Conservation (phyloP, 1,140 invertebrate species). For the Drosophila jambulina region DNA sequence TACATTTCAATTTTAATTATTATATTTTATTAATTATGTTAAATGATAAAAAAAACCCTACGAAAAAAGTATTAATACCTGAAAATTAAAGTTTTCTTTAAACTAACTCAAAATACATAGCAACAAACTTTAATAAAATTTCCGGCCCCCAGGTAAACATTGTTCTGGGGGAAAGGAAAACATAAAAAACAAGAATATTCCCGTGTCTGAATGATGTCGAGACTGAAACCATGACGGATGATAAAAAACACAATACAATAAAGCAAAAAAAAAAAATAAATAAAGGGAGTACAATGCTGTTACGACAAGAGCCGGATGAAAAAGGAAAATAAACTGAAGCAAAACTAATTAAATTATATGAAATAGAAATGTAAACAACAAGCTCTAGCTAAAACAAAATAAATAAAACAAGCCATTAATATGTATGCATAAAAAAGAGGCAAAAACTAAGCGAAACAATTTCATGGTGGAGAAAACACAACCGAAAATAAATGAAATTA, state of each 20-base stretch:
- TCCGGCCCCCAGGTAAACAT: background rate
- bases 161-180: background rate
- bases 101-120: background rate
- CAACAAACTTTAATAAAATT: background rate
- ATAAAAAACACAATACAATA: background rate
- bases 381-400: conserved; percentile 42
- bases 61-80: no score
- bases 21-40: no score
- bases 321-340: conserved; percentile 62
- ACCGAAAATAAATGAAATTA: conserved; percentile 31
- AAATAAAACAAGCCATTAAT: conserved; percentile 59
- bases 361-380: conserved; percentile 70
- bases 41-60: no score
- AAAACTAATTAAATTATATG: conserved; percentile 80
- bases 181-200: conserved; percentile 39
- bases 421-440: conserved; percentile 61
- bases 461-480: conserved; percentile 30
- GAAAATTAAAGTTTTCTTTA: no score
- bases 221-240: conserved; percentile 28
- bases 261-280: background rate
- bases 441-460: conserved; percentile 53
- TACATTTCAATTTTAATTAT: no score
- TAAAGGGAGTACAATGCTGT: background rate
- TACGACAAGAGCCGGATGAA: conserved; percentile 11
- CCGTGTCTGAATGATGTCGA: conserved; percentile 5